Evolutionary conservation across 2,888 invertebrate species (phyloP).

Genomic region (Sisyra terminalis): DNA sequence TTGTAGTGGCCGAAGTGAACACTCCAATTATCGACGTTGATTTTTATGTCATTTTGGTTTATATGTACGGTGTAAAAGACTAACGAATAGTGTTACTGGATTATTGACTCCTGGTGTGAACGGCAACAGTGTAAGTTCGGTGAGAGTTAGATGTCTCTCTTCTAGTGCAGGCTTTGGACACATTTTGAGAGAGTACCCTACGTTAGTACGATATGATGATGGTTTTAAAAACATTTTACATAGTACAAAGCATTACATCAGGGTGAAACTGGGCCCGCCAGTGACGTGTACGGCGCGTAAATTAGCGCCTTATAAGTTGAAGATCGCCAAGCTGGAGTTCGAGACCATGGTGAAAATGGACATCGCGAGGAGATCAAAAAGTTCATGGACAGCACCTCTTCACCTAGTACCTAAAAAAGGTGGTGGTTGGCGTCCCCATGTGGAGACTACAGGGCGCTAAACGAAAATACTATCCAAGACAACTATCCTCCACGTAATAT

Average conservation of each 20-base stretch:
- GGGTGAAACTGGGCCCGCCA: constrained; percentile 16
- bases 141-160: not conserved
- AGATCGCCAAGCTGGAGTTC: constrained; percentile 17
- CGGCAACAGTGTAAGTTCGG: not conserved
- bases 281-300: constrained; percentile 16
- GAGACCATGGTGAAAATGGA: constrained; percentile 15
- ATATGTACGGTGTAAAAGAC: constrained; percentile 15
- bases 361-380: constrained; percentile 12
- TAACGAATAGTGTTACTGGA: not conserved
- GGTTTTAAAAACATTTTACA: constrained; percentile 9
- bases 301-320: constrained; percentile 16
- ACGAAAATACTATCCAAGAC: constrained; percentile 26
- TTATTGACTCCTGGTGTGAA: not conserved
- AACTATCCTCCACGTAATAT: constrained; percentile 22
- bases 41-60: constrained; percentile 18
- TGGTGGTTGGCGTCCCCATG: constrained; percentile 20
- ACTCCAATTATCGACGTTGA: constrained; percentile 20
- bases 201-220: not conserved
- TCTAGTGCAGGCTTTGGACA: not conserved
- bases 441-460: constrained; percentile 19
- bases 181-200: not conserved
- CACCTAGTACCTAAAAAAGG: constrained; percentile 19
- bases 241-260: constrained; percentile 14
- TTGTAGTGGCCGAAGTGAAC: constrained; percentile 19
- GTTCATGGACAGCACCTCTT: constrained; percentile 18